Base-by-base conservation (phyloP, 2,888 invertebrate genomes). In the Lepeophtheirus nordmannii region DNA sequence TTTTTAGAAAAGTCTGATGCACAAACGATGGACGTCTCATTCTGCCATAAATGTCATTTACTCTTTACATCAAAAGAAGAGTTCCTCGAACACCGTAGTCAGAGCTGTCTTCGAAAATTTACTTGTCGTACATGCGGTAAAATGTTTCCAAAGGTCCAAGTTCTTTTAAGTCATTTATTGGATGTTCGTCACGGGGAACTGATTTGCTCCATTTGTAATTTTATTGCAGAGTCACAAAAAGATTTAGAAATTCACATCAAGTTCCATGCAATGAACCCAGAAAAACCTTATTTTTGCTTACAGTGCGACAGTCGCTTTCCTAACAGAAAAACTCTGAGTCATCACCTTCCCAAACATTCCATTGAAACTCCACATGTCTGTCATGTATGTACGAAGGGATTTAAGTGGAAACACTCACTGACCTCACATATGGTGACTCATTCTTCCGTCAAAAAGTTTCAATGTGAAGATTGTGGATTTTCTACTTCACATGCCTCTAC, bases 391-490 rank as follows among this genome's bases (percentile, higher is more conserved):
- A 65, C 69, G 22, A 70, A 72, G 41, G 73, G 78, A 0, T 81
- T 81, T 71, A 81, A 81, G 69, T 81, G 81, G 81, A 81, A 81
- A 64, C 80, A 81, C 70, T 80, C 80, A 0, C 73, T 81, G 0
- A 79, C 76, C 67, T 78, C 79, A 39, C 82, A 82, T 70, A 75
- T 80, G 72, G 75, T 80, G 70, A 72, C 76, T 41, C 76, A 81
- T 70, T 78, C 78, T 64, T 74, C 75, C n/a, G 73, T 73, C 22
- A 80, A 80, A 68, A 77, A 78, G 67, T 79, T 80, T 73, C 73
- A 81, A 7, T 81, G 81, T 72, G 80, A 80, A 71, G 76, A 80
- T 37, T 81, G 81, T 70, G 81, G 81, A 1, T 81, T 79, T 69
- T 78, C 80, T 56, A 80, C 81, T 0, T 79, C 79, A 0, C 80